phyloP scores from a whole-genome alignment of 2,888 invertebrate species.

The Conchocele bisecta region DNA sequence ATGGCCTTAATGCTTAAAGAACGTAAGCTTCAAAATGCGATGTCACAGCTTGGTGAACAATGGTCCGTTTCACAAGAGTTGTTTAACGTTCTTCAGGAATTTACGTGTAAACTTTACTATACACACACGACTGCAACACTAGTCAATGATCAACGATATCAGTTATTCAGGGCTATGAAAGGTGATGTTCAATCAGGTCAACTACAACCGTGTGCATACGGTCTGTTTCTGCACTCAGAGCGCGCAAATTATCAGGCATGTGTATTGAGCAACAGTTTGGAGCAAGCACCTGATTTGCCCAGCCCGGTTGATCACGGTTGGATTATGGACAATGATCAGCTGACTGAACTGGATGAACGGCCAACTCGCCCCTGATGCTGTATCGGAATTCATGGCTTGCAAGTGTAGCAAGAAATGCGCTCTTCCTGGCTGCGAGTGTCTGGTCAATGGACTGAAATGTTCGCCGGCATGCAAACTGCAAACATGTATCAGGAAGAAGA shows the following conservation, averaged over 20 bases:
- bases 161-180: slow-evolving; percentile 39
- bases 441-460: too few species aligned
- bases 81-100: slow-evolving; percentile 21
- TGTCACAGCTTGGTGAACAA: slow-evolving; percentile 20
- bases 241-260: slow-evolving; percentile 58
- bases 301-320: slow-evolving; percentile 24
- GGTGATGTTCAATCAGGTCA: slow-evolving; percentile 32
- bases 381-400: too few species aligned
- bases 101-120: slow-evolving; percentile 44
- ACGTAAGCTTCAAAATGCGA: background rate
- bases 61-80: slow-evolving; percentile 35
- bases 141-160: slow-evolving; percentile 41
- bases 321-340: background rate
- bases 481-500: too few species aligned
- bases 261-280: slow-evolving; percentile 37
- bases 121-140: too few species aligned
- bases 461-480: too few species aligned
- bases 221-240: slow-evolving; percentile 12
- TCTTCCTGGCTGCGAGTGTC: too few species aligned
- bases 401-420: too few species aligned
- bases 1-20: background rate
- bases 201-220: slow-evolving; percentile 40
- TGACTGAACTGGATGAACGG: slow-evolving; percentile 27
- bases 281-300: slow-evolving; percentile 7
- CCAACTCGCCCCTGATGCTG: background rate